Percentiles rank a stretch among this genome's conserved stretches.
Evolutionary conservation across 2,113 vertebrate species (phyloP).

Genomic region (Prionailurus viverrinus): DNA sequence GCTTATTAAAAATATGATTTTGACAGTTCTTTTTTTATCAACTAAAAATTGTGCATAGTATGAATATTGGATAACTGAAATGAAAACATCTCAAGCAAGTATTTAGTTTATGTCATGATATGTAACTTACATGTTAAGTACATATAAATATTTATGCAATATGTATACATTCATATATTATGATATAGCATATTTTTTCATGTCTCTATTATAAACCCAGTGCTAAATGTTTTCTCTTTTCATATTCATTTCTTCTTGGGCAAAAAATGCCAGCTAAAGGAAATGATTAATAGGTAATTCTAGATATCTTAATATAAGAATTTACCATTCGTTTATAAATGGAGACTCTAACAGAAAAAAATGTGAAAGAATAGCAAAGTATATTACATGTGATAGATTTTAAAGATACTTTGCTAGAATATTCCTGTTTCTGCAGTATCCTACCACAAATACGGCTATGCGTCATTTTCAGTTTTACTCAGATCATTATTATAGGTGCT

Average conservation of each 20-base stretch:
- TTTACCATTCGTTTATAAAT: conserved; percentile 10
- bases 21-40: conserved; percentile 38
- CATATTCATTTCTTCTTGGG: background rate
- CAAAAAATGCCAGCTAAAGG: conserved; percentile 56
- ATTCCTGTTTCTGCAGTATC: background rate
- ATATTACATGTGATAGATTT: background rate
- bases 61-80: conserved; percentile 51
- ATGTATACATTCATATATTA: background rate
- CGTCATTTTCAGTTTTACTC: conserved; percentile 31
- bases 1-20: conserved; percentile 19
- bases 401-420: background rate
- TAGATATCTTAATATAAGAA: conserved; percentile 32
- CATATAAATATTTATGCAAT: background rate
- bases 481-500: background rate
- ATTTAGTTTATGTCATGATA: background rate
- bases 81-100: conserved; percentile 28
- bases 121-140: conserved; percentile 36
- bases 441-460: background rate
- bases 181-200: background rate
- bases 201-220: background rate
- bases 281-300: background rate
- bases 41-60: conserved; percentile 14
- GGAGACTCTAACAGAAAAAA: conserved; percentile 37
- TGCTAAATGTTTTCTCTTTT: conserved; percentile 15
- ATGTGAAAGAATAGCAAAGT: background rate